A percentile compares a stretch with the other conserved stretches of the same genome.
phyloP scores from a whole-genome alignment of 2,888 invertebrate species.

The Drosophila pegasa region DNA sequence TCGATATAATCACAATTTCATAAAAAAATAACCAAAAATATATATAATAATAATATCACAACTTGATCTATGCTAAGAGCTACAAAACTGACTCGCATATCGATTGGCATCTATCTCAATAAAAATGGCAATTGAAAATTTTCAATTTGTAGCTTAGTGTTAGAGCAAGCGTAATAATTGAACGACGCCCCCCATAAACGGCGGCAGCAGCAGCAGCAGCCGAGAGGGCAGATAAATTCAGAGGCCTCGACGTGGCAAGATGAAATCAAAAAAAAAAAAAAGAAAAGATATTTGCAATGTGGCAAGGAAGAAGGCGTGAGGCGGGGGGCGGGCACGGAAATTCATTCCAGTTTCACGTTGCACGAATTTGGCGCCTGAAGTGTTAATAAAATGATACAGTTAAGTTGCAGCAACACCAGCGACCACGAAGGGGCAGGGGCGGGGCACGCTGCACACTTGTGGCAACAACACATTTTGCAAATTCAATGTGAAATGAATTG shows the following conservation, averaged over 20 bases:
- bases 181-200: constrained; percentile 28
- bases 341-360: constrained; percentile 26
- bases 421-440: constrained; percentile 1
- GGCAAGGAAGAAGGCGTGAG: not conserved
- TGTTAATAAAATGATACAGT: constrained; percentile 79
- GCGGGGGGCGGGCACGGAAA: not conserved
- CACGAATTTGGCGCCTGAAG: constrained; percentile 69
- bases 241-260: constrained; percentile 45
- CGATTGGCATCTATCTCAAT: not conserved
- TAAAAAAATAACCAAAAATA: too few species aligned
- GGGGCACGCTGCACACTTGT: constrained; percentile 28
- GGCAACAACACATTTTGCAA: constrained; percentile 46
- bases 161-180: constrained; percentile 40
- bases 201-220: not conserved
- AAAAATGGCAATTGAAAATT: not conserved
- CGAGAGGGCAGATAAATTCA: constrained; percentile 33
- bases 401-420: constrained; percentile 63
- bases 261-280: constrained; percentile 56
- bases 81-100: not conserved
- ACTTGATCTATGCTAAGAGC: not conserved
- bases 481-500: constrained; percentile 72
- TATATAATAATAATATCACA: not conserved
- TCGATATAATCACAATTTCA: too few species aligned
- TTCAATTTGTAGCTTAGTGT: constrained; percentile 7
- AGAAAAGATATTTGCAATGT: not conserved